Base-by-base conservation (phyloP, 1,140 invertebrate genomes). In the Neelides sp. region DNA sequence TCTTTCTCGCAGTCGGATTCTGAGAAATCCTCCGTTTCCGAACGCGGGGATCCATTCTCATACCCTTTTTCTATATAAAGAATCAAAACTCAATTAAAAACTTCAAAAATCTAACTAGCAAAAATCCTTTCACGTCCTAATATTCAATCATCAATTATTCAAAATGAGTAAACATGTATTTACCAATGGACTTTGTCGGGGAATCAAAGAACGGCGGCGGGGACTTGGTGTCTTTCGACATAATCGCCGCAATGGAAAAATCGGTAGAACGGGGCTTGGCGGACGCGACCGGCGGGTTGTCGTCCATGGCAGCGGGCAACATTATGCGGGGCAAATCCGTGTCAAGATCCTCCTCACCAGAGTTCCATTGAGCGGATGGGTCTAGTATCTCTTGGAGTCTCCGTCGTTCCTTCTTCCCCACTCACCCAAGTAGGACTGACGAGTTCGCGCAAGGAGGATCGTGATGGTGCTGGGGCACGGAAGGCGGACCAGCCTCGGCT, bases 221-320 rank as follows among this genome's bases (percentile, higher is more conserved):
- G 37, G 50, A 57, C 42, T 51, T 51, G 58, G 53, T 48, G 57
- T 58, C 61, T 34, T 45, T 83, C 63, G 74, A 83, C 85, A 92
- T 91, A 63, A 92, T 91, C 37, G 88, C 87, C 24, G 85, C 86
- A 63, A 92, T 92, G 53, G 85, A 89, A 72, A 92, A 92, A 70
- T 92, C 86, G 58, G 86, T 91, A 57, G 85, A 55, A 15, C 61
- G 55, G 30, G 55, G 53, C 47, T 61, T 61, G 13, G 52, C 58
- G 17, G 61, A 57, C 24, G 58, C 58, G 34, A 58, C 43, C 15
- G 61, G 54, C 26, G 59, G 52, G 30, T 62, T 46, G 13, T 62
- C 62, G 37, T 63, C 60, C 63, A 64, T 64, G 15, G 58, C 55
- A 28, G 59, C 62, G 32, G 62, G 62, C 48, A 65, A 55, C 64